Conservation (phyloP, 2,797 vertebrate species). For the Harpagifer antarcticus region DNA sequence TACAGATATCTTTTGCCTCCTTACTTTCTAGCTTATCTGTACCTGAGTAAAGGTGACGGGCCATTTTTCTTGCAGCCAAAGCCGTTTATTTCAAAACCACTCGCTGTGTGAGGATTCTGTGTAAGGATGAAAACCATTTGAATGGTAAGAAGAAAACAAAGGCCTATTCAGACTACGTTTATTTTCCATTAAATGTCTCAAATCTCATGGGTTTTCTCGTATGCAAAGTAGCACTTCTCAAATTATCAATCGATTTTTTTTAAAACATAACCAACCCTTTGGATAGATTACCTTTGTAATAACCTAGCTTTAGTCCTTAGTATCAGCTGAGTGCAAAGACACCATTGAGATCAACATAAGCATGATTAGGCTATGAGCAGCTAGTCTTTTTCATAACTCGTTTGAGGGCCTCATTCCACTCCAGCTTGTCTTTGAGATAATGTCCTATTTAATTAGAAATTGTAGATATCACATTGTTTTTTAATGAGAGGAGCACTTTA, state of each 20-base stretch:
- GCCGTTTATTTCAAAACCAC: slow-evolving; percentile 35
- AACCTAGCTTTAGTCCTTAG: slow-evolving; percentile 82
- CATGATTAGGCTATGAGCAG: slow-evolving; percentile 84
- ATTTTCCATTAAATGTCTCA: slow-evolving; percentile 69
- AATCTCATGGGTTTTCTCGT: slow-evolving; percentile 66
- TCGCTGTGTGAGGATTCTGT: slow-evolving; percentile 1
- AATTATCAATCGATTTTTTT: slow-evolving; percentile 72
- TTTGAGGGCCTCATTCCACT: slow-evolving; percentile 85
- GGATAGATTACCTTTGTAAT: slow-evolving; percentile 86
- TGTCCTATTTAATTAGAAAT: slow-evolving; percentile 94
- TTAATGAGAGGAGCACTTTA: slow-evolving; percentile 86
- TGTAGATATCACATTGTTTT: slow-evolving; percentile 88
- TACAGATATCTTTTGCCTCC: slow-evolving; percentile 12
- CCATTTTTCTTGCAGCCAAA: slow-evolving; percentile 40
- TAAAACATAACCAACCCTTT: slow-evolving; percentile 74
- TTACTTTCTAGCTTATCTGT: slow-evolving; percentile 28
- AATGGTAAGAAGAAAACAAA: slow-evolving; percentile 54
- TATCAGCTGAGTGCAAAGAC: slow-evolving; percentile 86
- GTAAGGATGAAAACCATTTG: slow-evolving; percentile 38
- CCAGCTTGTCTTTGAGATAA: slow-evolving; percentile 88
- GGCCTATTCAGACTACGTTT: slow-evolving; percentile 53
- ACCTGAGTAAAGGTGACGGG: slow-evolving; percentile 42
- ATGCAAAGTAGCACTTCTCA: slow-evolving; percentile 69
- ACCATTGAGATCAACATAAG: slow-evolving; percentile 87
- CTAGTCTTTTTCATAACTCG: slow-evolving; percentile 90